Evolutionary conservation across 1,140 invertebrate species (phyloP), one percentile per base, ranked within the genome.

Genomic region (Cecropterus lyciades): DNA sequence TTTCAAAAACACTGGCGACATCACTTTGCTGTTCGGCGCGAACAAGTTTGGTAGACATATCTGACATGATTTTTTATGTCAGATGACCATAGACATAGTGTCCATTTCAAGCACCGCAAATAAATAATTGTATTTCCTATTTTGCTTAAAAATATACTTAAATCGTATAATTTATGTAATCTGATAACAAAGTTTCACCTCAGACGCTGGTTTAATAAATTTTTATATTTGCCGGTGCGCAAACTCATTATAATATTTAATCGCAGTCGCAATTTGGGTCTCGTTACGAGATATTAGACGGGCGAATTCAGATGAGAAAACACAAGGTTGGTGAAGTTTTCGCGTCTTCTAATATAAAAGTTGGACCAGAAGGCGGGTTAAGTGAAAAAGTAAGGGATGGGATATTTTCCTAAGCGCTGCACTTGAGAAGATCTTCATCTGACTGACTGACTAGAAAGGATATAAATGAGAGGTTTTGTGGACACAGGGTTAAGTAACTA

Each of bases 241-340:
- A 40, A 40, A 40, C 37, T 40, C 37, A 40, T 40, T 40, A 40
- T 40, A 40, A 40, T 40, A 40, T 40, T 40, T 40, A 40, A 40
- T 40, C 37, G 37, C 11, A 40, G 37, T 40, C 37, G 37, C 11
- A 13, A 40, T 40, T 40, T 40, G 37, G 37, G 37, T 40, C 37
- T n/a, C 37, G 37, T 40, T 40, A 40, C 11, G 37, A n/a, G 37
- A 5, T 40, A 40, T 40, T 40, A 40, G 37, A 40, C 37, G 37
- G 37, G 37, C 11, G 11, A 40, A 40, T 40, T 40, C 37, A 40
- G 37, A n/a, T 40, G 37, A 11, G 37, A 40, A 40, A 40, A 40
- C 37, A 40, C 37, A 40, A 40, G 37, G 37, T 10, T 1, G 37
- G 37, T 40, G 11, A 40, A 40, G 37, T 40, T 40, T 33, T 40